Evolutionary conservation across 2,888 invertebrate genomes (phyloP).

Genomic region (Periphyllus acericola): DNA sequence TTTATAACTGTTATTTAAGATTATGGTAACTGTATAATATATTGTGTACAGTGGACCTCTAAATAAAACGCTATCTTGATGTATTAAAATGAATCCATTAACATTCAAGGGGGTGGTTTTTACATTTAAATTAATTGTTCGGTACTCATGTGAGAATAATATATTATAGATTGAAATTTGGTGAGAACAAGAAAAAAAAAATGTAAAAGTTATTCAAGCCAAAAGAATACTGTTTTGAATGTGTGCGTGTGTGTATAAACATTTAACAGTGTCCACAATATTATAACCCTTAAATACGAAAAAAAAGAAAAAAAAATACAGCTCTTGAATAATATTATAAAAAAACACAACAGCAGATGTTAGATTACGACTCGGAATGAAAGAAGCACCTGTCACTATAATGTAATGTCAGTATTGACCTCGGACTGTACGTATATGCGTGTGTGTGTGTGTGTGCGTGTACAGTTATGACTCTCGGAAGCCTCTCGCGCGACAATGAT

Average conservation of each 20-base stretch:
- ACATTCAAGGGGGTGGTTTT: not conserved
- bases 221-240: not conserved
- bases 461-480: conserved; percentile 22
- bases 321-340: conserved; percentile 48
- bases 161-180: not conserved
- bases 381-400: conserved; percentile 45
- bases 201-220: not conserved
- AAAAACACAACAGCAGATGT: conserved; percentile 49
- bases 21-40: not conserved
- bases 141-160: not conserved
- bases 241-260: not conserved
- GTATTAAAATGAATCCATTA: conserved; percentile 16
- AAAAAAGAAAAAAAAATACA: conserved; percentile 18
- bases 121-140: conserved; percentile 31
- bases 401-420: conserved; percentile 41
- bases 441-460: not conserved
- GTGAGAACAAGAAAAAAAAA: conserved; percentile 26
- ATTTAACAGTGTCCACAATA: conserved; percentile 27
- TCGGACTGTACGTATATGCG: conserved; percentile 8
- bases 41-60: not conserved
- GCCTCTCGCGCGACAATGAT: not conserved
- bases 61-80: conserved; percentile 27
- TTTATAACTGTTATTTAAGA: not conserved
- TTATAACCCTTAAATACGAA: conserved; percentile 9
- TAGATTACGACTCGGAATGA: conserved; percentile 44